A percentile compares a stretch with the other conserved stretches of the same genome.
These are phyloP conservation scores for Cataglyphis hispanica DNA, from an alignment of 1,140 invertebrate genomes.

Conservation along the genomic window DNA sequence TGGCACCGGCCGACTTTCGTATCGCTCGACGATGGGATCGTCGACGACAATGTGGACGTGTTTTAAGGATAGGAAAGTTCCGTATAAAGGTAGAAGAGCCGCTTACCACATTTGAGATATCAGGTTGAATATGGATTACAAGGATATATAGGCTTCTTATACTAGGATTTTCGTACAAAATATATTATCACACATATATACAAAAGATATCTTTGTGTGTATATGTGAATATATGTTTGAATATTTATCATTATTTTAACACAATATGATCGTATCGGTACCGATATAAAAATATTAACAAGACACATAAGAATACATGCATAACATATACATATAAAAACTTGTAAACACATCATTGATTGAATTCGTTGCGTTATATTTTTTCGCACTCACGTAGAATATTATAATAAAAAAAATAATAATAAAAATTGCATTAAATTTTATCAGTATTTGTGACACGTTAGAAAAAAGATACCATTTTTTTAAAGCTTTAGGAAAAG, in stretches of 20 bases:
- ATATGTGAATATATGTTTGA: no score
- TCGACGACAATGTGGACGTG: neutral
- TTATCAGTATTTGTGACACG: neutral
- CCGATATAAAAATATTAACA: conserved; percentile 30
- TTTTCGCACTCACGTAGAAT: neutral
- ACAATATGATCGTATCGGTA: conserved; percentile 1
- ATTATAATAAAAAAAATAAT: neutral
- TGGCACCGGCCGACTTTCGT: conserved; percentile 32
- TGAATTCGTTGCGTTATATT: conserved; percentile 11
- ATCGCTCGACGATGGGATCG: conserved; percentile 17
- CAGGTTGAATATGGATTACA: conserved; percentile 44
- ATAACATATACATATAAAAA: neutral
- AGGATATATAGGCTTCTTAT: conserved; percentile 6
- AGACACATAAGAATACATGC: neutral
- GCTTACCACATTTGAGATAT: conserved; percentile 24
- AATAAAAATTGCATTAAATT: neutral
- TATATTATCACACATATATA: neutral
- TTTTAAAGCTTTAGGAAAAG: neutral
- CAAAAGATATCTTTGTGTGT: neutral
- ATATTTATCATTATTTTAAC: conserved; percentile 44
- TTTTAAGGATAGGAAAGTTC: conserved; percentile 37
- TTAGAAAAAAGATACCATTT: neutral
- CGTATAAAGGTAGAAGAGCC: neutral
- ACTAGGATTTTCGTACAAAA: conserved; percentile 29
- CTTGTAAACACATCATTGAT: neutral